Evolutionary conservation across 1,140 invertebrate genomes (phyloP).

Genomic region (Drosophila prosaltans): DNA sequence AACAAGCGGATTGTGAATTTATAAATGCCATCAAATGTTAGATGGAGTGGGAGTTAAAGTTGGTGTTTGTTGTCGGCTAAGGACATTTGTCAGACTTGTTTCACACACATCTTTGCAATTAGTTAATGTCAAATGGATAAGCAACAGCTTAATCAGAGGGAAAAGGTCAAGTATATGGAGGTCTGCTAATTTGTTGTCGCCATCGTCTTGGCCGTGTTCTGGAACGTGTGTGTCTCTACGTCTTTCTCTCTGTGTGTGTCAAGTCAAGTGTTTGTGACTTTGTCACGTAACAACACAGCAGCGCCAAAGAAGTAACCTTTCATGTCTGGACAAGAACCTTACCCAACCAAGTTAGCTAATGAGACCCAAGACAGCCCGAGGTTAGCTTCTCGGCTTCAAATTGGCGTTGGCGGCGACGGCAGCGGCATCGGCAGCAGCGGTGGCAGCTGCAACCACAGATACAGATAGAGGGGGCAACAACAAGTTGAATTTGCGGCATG

Average conservation of each 20-base stretch:
- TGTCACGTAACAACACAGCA: constrained; percentile 66
- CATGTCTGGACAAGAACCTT: not conserved
- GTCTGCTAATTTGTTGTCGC: constrained; percentile 73
- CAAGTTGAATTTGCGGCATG: constrained; percentile 21
- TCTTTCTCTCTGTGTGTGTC: constrained; percentile 44
- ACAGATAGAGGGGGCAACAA: constrained; percentile 17
- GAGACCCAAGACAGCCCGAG: constrained; percentile 49
- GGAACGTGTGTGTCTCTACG: constrained; percentile 8
- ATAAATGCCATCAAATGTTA: constrained; percentile 74
- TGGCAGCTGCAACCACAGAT: constrained; percentile 52
- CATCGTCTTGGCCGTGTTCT: not conserved
- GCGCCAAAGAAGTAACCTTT: not conserved
- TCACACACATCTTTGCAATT: constrained; percentile 61
- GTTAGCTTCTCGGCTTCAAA: constrained; percentile 41
- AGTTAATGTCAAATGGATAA: constrained; percentile 72
- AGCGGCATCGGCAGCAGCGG: constrained; percentile 42
- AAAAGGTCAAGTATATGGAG: constrained; percentile 74
- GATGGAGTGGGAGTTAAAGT: not conserved
- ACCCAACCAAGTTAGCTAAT: constrained; percentile 38
- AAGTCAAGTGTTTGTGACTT: constrained; percentile 69
- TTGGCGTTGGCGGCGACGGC: constrained; percentile 29
- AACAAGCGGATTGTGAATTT: constrained; percentile 70
- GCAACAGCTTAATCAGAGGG: constrained; percentile 70
- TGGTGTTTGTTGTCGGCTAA: constrained; percentile 14
- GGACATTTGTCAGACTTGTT: constrained; percentile 59